These are phyloP conservation scores for Aix galericulata DNA, from an alignment of 2,113 vertebrate species.

Conservation along the genomic window DNA sequence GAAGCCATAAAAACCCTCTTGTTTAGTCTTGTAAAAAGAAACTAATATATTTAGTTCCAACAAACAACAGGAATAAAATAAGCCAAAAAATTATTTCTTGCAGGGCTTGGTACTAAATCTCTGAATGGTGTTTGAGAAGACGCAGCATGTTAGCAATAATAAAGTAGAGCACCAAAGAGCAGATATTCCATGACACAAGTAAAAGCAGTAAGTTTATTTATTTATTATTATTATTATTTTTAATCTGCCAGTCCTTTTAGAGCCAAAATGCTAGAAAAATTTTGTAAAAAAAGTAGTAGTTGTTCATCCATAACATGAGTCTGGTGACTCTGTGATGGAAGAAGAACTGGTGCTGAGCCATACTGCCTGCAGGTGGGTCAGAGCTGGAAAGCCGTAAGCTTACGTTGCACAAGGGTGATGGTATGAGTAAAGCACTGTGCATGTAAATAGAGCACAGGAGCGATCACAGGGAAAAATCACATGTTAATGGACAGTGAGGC, in stretches of 20 bases:
- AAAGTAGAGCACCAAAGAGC: background rate
- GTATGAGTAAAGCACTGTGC: background rate
- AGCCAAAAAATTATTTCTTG: background rate
- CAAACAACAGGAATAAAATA: background rate
- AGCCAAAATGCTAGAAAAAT: background rate
- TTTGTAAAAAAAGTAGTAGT: background rate
- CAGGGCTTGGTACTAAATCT: background rate
- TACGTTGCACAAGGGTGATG: fast-evolving
- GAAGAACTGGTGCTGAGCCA: background rate
- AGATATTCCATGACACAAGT: background rate
- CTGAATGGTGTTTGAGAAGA: background rate
- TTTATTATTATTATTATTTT: too few species aligned
- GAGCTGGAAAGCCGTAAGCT: fast-evolving
- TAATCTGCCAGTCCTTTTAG: background rate
- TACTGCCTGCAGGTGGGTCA: background rate
- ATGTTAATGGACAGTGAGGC: background rate
- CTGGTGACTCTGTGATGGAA: background rate
- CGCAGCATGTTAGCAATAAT: background rate
- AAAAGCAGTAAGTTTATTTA: background rate
- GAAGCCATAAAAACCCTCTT: background rate
- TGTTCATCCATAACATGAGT: background rate
- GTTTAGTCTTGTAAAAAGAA: background rate
- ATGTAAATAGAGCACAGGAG: background rate
- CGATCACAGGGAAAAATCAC: background rate
- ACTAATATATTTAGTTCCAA: background rate